Conservation (phyloP, 1,140 invertebrate species). For the Himalopsyche phryganea region DNA sequence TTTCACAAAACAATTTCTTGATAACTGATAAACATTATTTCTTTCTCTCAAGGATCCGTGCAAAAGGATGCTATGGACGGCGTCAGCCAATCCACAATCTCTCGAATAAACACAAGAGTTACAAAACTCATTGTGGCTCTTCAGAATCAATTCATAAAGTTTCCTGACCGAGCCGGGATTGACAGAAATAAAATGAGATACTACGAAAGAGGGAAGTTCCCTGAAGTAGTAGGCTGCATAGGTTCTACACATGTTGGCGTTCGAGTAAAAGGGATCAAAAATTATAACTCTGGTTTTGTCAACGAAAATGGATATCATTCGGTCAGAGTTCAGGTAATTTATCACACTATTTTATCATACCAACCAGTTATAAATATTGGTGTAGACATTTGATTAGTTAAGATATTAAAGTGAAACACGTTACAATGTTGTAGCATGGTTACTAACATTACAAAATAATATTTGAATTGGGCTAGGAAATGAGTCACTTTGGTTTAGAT, state of each 20-base stretch:
- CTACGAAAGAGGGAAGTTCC: constrained; percentile 29
- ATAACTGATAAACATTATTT: too few species aligned
- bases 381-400: neutral
- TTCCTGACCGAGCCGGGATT: constrained; percentile 21
- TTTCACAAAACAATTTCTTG: too few species aligned
- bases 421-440: too few species aligned
- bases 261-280: constrained; percentile 26
- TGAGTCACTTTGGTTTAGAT: too few species aligned
- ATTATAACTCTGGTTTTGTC: constrained; percentile 25
- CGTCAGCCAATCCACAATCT: constrained; percentile 30
- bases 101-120: constrained; percentile 26
- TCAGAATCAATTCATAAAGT: constrained; percentile 23
- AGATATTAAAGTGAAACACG: too few species aligned
- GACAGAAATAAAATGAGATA: constrained; percentile 22
- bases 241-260: constrained; percentile 29
- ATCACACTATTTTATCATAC: neutral
- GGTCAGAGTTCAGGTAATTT: constrained; percentile 24
- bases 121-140: constrained; percentile 24
- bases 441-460: too few species aligned
- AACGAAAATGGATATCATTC: constrained; percentile 33
- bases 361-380: neutral
- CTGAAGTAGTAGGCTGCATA: constrained; percentile 26
- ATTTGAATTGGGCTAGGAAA: too few species aligned
- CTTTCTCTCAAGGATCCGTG: constrained; percentile 26
- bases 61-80: constrained; percentile 28